Evolutionary conservation across 2,113 vertebrate species (phyloP), one percentile per base, ranked within the genome.

Genomic region (Erythrocercus mccallii): DNA sequence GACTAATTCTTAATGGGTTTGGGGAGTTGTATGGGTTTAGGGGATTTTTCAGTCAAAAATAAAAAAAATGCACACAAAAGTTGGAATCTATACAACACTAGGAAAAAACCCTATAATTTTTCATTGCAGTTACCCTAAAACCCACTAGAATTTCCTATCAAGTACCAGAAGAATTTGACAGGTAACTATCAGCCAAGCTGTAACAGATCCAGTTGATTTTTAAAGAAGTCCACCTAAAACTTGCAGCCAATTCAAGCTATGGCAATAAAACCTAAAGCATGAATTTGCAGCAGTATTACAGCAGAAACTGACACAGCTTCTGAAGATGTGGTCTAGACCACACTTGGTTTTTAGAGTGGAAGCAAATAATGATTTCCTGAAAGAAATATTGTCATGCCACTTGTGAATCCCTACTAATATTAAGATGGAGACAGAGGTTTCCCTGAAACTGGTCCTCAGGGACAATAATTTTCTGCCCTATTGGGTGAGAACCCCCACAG

Each of bases 1-100:
- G 18, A 65, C 6, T 11, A 57, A 23, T 42, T 72, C 15, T 68
- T 58, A 4, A 68, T 38, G 27, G 3, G 0, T 64, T 58, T 37
- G 0, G 0, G 14, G 9, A 31, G 2, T 11, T 56, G 9, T 20
- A 56, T 38, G 19, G 11, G 15, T 15, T 25, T 51, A 8, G 19
- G 5, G 2, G 4, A 35, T 31, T 48, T 61, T n/a, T 25, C 25
- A 70, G 6, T 19, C 10, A 85, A 37, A 88, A 74, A 31, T 25
- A 9, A 1, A 1, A 57, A 57, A 76, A 42, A 66, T 11, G 16
- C 20, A 66, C 3, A 7, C 44, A 54, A 50, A 77, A 61, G 62
- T 15, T 1, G 11, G 16, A 42, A 33, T 28, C 3, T 19, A 73
- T 64, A 42, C 4, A 38, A 19, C 5, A 33, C 16, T 11, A 11